These are phyloP conservation scores for Malthinus flaveolus DNA, from an alignment of 2,888 invertebrate genomes.

Conservation along the genomic window DNA sequence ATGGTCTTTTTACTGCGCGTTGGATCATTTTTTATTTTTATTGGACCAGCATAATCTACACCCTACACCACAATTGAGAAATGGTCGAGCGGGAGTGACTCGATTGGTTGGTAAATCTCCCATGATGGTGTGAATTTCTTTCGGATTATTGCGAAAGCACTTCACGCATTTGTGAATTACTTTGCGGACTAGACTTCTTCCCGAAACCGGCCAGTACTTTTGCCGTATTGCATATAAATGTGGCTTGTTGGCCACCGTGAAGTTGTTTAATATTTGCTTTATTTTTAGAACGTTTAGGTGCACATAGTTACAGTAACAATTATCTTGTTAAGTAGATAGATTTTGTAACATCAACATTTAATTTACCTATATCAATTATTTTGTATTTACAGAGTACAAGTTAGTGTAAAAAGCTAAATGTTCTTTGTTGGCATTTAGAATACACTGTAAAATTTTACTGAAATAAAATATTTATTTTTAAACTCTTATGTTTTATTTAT, in stretches of 20 bases:
- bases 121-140: conserved; percentile 21
- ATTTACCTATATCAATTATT: no score
- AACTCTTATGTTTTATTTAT: no score
- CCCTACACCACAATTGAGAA: conserved; percentile 23
- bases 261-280: not conserved
- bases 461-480: no score
- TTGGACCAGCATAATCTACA: conserved; percentile 35
- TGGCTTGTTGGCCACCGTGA: conserved; percentile 24
- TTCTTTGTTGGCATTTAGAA: no score
- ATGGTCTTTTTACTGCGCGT: conserved; percentile 25
- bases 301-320: no score
- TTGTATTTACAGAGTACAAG: no score
- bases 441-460: no score
- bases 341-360: no score
- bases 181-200: conserved; percentile 25
- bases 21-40: conserved; percentile 21
- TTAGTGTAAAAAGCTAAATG: no score
- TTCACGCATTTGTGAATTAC: conserved; percentile 13
- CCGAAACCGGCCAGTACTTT: conserved; percentile 15
- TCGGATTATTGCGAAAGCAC: conserved; percentile 31
- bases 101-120: conserved; percentile 29
- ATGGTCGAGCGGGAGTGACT: conserved; percentile 22
- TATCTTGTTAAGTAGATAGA: no score
- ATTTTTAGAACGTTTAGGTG: no score
- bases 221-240: conserved; percentile 30